phyloP scores from a whole-genome alignment of 2,888 invertebrate species.

The Tolmerus cingulatus region DNA sequence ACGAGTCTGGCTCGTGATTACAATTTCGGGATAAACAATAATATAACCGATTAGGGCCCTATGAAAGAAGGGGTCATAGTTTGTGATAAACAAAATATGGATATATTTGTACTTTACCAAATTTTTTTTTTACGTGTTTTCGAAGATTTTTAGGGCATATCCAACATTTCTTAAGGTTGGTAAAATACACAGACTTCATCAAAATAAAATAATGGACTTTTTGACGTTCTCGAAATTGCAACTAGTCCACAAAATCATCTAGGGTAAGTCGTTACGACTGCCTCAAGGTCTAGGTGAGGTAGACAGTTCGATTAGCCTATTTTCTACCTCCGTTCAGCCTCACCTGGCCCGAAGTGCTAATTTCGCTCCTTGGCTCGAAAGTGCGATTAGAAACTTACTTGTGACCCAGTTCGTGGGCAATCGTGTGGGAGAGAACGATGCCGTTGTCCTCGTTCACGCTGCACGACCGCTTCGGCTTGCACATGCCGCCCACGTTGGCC shows the following conservation, averaged over 20 bases:
- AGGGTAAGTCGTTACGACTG: background rate
- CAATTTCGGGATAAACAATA: too few species aligned
- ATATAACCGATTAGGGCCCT: too few species aligned
- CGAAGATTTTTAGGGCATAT: too few species aligned
- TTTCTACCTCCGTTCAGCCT: background rate
- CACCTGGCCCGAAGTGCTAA: background rate
- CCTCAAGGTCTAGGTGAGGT: background rate
- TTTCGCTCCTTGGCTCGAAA: background rate
- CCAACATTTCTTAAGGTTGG: too few species aligned
- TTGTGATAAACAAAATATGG: too few species aligned
- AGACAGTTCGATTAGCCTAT: background rate
- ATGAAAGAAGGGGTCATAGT: too few species aligned
- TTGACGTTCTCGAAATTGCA: background rate
- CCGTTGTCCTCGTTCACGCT: conserved; percentile 93
- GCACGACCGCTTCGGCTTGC: conserved; percentile 83
- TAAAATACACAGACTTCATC: background rate
- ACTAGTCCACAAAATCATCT: background rate
- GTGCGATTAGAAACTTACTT: conserved; percentile 73
- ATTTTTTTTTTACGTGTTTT: too few species aligned
- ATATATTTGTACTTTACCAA: too few species aligned
- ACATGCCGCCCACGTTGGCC: conserved; percentile 90
- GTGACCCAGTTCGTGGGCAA: conserved; percentile 91
- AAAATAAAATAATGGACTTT: background rate
- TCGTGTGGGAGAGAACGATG: conserved; percentile 85
- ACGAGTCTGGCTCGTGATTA: too few species aligned